phyloP scores from a whole-genome alignment of 1,140 invertebrate genomes.

The Panulirus ornatus region DNA sequence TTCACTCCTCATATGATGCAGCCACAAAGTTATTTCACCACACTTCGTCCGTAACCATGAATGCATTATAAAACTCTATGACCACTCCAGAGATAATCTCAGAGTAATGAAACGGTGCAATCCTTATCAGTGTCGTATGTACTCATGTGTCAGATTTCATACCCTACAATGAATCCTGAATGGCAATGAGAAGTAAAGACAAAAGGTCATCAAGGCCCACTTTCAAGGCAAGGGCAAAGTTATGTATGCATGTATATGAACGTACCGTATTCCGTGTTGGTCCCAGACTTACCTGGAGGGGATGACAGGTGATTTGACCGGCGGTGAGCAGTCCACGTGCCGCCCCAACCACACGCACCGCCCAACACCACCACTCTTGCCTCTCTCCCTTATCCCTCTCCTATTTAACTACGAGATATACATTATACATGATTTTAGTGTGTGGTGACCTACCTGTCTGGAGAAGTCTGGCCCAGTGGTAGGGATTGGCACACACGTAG shows the following conservation, averaged over 20 bases:
- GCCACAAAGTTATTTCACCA: too few relatives aligned
- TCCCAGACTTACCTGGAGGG: constrained; percentile 1
- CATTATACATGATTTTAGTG: not conserved
- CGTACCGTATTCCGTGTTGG: not conserved
- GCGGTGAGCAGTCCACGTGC: not conserved
- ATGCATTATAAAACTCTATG: too few relatives aligned
- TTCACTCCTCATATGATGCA: too few relatives aligned
- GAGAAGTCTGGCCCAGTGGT: constrained; percentile 66
- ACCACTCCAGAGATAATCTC: too few relatives aligned
- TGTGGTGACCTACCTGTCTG: constrained; percentile 41
- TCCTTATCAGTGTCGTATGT: too few relatives aligned
- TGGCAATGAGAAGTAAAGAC: too few relatives aligned
- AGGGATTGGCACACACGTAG: constrained; percentile 70
- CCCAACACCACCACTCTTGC: not conserved
- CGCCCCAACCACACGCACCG: not conserved
- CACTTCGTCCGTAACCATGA: too few relatives aligned
- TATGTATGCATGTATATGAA: not conserved
- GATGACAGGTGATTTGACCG: not conserved
- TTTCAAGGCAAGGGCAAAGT: too few relatives aligned
- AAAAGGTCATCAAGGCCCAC: too few relatives aligned
- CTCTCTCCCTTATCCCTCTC: not conserved
- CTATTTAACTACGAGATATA: not conserved
- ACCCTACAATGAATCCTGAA: too few relatives aligned
- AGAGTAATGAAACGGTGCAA: too few relatives aligned
- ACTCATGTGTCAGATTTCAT: too few relatives aligned